Evolutionary conservation across 2,888 invertebrate genomes (phyloP).

Genomic region (Acanthosepion lycidas): DNA sequence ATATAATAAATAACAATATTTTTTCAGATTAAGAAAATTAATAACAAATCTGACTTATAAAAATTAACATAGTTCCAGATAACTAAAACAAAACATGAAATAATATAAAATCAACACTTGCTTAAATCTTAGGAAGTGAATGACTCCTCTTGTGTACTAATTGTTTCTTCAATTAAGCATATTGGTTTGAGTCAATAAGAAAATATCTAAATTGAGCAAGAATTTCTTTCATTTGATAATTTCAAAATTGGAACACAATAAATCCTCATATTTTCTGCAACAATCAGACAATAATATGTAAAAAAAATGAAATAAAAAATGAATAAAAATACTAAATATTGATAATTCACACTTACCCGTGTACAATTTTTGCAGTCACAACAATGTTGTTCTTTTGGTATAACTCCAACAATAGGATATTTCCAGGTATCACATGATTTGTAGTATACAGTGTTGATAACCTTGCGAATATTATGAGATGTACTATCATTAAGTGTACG

Average conservation of each 20-base stretch:
- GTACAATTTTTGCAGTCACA: background rate
- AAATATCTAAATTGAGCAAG: too few relatives aligned
- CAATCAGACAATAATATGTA: too few relatives aligned
- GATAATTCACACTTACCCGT: background rate
- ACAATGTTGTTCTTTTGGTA: background rate
- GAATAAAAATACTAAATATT: background rate
- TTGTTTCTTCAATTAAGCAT: too few relatives aligned
- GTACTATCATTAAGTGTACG: background rate
- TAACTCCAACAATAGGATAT: background rate
- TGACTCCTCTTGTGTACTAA: too few relatives aligned
- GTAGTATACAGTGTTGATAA: background rate
- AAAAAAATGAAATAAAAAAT: too few relatives aligned
- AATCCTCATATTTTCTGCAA: too few relatives aligned
- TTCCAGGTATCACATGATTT: background rate
- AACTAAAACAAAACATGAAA: background rate
- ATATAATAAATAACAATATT: background rate
- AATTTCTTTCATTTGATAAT: too few relatives aligned
- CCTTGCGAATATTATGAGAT: background rate
- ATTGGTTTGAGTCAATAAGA: too few relatives aligned
- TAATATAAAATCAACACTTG: too few relatives aligned
- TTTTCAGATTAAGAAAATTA: background rate
- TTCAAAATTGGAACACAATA: too few relatives aligned
- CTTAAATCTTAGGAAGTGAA: too few relatives aligned
- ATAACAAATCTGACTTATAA: background rate
- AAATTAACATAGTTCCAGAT: background rate